These are phyloP conservation scores for Diabrotica undecimpunctata DNA, from an alignment of 1,140 invertebrate species.

Conservation along the genomic window DNA sequence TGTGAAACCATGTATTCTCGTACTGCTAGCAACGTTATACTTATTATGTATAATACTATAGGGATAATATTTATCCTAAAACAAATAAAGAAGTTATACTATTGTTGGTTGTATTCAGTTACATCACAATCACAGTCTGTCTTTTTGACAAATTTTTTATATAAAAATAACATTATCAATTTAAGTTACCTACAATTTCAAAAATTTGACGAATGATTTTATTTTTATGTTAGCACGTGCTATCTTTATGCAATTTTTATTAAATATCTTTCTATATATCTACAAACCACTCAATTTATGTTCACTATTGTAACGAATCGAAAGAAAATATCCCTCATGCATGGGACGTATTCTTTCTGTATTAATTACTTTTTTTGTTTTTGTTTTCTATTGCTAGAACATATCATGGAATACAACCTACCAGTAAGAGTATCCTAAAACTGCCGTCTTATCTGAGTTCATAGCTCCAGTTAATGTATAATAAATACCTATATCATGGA, in stretches of 20 bases:
- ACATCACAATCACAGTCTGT: neutral
- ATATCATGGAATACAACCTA: slow-evolving; percentile 4
- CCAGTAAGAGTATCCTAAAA: slow-evolving; percentile 31
- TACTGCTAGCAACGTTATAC: slow-evolving; percentile 19
- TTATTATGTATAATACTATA: slow-evolving; percentile 19
- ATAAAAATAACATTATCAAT: neutral
- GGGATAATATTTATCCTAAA: slow-evolving; percentile 8
- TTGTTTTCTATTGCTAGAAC: neutral
- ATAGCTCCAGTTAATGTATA: slow-evolving; percentile 23
- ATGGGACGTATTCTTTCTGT: neutral
- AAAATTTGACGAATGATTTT: neutral
- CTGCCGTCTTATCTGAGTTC: slow-evolving; percentile 27
- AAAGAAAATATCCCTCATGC: neutral
- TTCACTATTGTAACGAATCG: too few species aligned
- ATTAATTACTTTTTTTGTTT: neutral
- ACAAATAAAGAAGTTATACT: neutral
- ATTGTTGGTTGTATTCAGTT: neutral
- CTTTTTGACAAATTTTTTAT: neutral
- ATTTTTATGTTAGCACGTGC: neutral
- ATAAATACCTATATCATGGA: slow-evolving; percentile 25
- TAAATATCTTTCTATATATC: neutral
- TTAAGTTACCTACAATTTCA: slow-evolving; percentile 1
- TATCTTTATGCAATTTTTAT: neutral
- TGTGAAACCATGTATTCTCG: slow-evolving; percentile 14
- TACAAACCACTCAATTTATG: too few species aligned